Evolutionary conservation across 1,140 invertebrate species (phyloP).

Genomic region (Drosophila rhopaloa): DNA sequence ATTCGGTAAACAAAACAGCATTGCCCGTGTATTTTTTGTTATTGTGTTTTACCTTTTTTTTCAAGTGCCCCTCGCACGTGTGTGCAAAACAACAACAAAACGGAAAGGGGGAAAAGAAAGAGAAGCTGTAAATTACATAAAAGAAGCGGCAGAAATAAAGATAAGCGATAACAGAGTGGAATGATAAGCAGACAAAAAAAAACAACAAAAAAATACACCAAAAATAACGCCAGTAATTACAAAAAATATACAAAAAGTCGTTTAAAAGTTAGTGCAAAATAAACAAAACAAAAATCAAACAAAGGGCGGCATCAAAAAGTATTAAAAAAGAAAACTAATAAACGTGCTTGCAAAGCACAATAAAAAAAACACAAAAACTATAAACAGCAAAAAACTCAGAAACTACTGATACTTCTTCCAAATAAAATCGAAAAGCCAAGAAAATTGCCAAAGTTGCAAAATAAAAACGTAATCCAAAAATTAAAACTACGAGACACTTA

Average conservation of each 20-base stretch:
- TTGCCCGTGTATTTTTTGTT: conserved; percentile 17
- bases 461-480: neutral
- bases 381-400: neutral
- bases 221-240: conserved; percentile 7
- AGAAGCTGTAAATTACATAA: conserved; percentile 60
- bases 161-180: conserved; percentile 10
- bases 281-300: conserved; percentile 14
- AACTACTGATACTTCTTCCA: neutral
- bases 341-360: neutral
- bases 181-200: conserved; percentile 35
- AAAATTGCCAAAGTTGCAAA: conserved; percentile 10
- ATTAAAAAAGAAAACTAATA: neutral
- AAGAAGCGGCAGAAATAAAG: conserved; percentile 32
- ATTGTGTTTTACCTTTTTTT: conserved; percentile 38
- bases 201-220: conserved; percentile 3
- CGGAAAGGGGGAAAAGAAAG: conserved; percentile 12
- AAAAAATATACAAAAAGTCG: neutral
- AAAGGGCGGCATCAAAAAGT: conserved; percentile 4
- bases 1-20: conserved; percentile 27
- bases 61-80: conserved; percentile 42
- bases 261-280: conserved; percentile 12
- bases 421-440: neutral
- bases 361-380: neutral
- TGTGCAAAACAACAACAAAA: conserved; percentile 38
- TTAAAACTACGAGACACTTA: neutral